These are phyloP conservation scores for Apodemia zela DNA, from an alignment of 2,888 invertebrate genomes.

Conservation along the genomic window DNA sequence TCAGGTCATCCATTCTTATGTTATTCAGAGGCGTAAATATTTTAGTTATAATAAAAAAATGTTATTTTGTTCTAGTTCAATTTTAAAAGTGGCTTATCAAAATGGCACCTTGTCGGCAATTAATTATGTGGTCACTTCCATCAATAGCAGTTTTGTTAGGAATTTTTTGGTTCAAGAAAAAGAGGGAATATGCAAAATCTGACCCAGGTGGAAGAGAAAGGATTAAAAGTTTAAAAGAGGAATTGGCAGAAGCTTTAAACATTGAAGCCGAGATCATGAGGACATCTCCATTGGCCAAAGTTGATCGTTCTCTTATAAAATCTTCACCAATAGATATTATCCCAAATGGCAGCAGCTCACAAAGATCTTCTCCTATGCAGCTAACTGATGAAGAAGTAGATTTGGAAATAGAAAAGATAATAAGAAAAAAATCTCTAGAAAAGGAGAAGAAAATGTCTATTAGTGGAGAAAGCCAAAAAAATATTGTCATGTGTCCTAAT, in stretches of 20 bases:
- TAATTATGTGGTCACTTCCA: conserved; percentile 89
- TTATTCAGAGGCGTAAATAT: background rate
- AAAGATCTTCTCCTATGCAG: conserved; percentile 79
- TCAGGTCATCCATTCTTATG: background rate
- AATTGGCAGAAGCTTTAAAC: conserved; percentile 69
- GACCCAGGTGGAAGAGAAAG: conserved; percentile 85
- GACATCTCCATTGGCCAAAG: conserved; percentile 66
- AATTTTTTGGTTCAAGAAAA: conserved; percentile 91
- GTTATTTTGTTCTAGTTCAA: conserved; percentile 67
- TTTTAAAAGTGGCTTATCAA: conserved; percentile 85
- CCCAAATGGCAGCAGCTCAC: conserved; percentile 72
- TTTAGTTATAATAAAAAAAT: conserved; percentile 3
- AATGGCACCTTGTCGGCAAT: conserved; percentile 89
- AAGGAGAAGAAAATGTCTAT: conserved; percentile 61
- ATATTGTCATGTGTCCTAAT: conserved; percentile 17
- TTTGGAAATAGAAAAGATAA: conserved; percentile 83
- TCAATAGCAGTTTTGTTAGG: conserved; percentile 89
- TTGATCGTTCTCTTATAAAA: conserved; percentile 74
- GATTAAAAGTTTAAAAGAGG: conserved; percentile 70
- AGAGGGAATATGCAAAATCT: conserved; percentile 86
- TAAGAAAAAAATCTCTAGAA: conserved; percentile 76
- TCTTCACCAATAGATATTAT: conserved; percentile 85
- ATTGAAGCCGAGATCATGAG: conserved; percentile 60
- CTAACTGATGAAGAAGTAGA: conserved; percentile 85
- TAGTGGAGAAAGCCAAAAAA: conserved; percentile 14